Evolutionary conservation across 2,888 invertebrate species (phyloP).

Genomic region (Tipula unca): DNA sequence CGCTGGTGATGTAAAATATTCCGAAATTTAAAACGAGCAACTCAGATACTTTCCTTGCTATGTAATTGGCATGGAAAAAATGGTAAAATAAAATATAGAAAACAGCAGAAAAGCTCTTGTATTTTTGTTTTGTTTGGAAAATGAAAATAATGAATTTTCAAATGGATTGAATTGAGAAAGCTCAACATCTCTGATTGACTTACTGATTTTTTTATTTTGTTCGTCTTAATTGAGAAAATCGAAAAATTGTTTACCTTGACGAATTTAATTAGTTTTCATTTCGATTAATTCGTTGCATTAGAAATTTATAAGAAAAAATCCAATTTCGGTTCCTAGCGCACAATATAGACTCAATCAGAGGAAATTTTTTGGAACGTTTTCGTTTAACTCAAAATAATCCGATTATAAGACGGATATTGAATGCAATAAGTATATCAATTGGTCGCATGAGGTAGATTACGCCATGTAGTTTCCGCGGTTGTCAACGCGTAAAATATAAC

Average conservation of each 20-base stretch:
- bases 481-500: too few species aligned
- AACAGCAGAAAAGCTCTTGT: neutral
- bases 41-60: neutral
- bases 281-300: neutral
- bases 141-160: neutral
- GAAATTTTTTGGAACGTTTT: too few species aligned
- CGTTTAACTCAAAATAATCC: too few species aligned
- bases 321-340: too few species aligned
- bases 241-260: neutral
- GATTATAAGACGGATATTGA: too few species aligned
- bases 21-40: too few species aligned
- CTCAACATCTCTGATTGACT: neutral
- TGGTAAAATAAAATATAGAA: neutral
- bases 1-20: neutral
- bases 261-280: neutral
- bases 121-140: neutral
- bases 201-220: neutral
- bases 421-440: too few species aligned
- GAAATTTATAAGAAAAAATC: neutral
- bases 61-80: neutral
- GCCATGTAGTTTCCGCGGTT: too few species aligned
- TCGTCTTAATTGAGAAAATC: neutral
- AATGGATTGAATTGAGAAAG: neutral
- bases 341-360: too few species aligned
- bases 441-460: too few species aligned